These are phyloP conservation scores for Thymelicus lineola DNA, from an alignment of 2,888 invertebrate species.

Conservation along the genomic window DNA sequence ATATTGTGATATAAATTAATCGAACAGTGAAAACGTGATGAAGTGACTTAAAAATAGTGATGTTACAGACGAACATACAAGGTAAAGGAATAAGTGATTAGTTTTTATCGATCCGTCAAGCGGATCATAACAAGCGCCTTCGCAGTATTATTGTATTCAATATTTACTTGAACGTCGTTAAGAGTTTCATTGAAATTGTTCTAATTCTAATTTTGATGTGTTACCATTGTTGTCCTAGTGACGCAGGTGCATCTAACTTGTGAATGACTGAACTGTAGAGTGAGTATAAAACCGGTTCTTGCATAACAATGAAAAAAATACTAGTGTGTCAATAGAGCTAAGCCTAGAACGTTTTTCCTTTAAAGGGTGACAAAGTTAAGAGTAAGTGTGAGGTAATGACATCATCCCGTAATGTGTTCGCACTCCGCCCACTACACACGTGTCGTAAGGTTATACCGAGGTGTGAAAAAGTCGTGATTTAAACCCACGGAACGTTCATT, in stretches of 20 bases:
- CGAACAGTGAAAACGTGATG: constrained; percentile 55
- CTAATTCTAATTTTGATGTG: not conserved
- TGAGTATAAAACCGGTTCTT: constrained; percentile 66
- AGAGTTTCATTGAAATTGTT: not conserved
- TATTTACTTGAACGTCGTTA: constrained; percentile 21
- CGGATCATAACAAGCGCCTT: constrained; percentile 64
- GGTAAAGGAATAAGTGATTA: constrained; percentile 55
- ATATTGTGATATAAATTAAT: constrained; percentile 54
- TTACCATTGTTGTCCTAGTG: constrained; percentile 9
- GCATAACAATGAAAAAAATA: constrained; percentile 63
- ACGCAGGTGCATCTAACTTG: constrained; percentile 60
- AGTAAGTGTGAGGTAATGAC: constrained; percentile 69
- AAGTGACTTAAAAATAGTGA: constrained; percentile 66
- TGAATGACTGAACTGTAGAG: constrained; percentile 61
- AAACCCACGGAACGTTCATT: constrained; percentile 19
- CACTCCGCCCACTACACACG: constrained; percentile 76
- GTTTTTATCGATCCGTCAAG: constrained; percentile 47
- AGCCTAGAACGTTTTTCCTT: constrained; percentile 23
- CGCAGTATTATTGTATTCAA: constrained; percentile 41
- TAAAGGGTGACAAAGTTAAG: constrained; percentile 65
- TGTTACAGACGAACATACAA: constrained; percentile 58
- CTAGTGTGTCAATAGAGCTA: constrained; percentile 61
- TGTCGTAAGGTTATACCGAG: constrained; percentile 58
- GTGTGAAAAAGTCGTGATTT: constrained; percentile 42
- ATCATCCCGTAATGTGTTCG: constrained; percentile 72